phyloP scores from a whole-genome alignment of 2,888 invertebrate species.

The Latrodectus elegans region DNA sequence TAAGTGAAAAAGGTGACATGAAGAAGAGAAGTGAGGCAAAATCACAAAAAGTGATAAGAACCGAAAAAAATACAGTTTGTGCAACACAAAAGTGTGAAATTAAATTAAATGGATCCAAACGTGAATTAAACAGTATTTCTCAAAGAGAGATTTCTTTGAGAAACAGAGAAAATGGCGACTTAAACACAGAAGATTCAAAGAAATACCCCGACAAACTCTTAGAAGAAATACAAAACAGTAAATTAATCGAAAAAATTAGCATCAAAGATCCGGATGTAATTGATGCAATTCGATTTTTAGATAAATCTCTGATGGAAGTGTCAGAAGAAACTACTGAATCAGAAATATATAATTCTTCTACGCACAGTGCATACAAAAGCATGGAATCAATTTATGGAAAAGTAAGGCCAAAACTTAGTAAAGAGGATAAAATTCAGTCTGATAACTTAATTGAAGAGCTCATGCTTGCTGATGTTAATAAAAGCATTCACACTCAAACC shows the following conservation, averaged over 20 bases:
- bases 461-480: slow-evolving; percentile 50
- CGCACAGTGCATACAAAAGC: neutral
- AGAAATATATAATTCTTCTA: slow-evolving; percentile 12
- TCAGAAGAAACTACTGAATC: slow-evolving; percentile 39
- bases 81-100: neutral
- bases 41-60: slow-evolving; percentile 5
- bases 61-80: neutral
- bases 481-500: slow-evolving; percentile 21
- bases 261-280: slow-evolving; percentile 66
- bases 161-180: too few species aligned
- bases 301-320: slow-evolving; percentile 60
- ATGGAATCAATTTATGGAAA: slow-evolving; percentile 8
- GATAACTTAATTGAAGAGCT: slow-evolving; percentile 71
- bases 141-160: neutral
- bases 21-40: slow-evolving; percentile 34
- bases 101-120: neutral
- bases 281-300: slow-evolving; percentile 55
- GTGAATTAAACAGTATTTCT: neutral
- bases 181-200: neutral
- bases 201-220: slow-evolving; percentile 39
- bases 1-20: slow-evolving; percentile 44
- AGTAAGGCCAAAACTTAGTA: slow-evolving; percentile 19
- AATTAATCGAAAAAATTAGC: slow-evolving; percentile 56
- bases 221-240: slow-evolving; percentile 66
- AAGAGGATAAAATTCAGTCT: slow-evolving; percentile 67